Base-by-base conservation (phyloP, 2,888 invertebrate genomes). In the Caradrina kadenii region DNA sequence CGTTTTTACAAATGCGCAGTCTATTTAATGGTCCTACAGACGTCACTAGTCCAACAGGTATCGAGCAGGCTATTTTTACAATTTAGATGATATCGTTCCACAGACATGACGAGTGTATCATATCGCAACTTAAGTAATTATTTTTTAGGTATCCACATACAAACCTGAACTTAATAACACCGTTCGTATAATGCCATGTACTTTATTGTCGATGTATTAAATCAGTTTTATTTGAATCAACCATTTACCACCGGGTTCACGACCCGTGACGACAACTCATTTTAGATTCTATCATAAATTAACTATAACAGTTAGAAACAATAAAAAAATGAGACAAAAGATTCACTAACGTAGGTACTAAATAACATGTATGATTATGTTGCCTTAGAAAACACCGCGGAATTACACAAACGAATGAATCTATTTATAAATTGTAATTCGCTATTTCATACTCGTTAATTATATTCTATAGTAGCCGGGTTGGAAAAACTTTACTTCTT, bases 1-100 rank as follows among this genome's bases (percentile, higher is more conserved):
- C 26, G 4, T 26, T 26, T n/a, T 26, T 26, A 26, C 26, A 26
- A 26, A 59, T 75, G 48, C 26, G 54, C 49, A 74, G 45, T 45
- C 7, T 52, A 73, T 42, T 54, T 70, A 73, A 70, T 70, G 49
- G 8, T 49, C 7, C 54, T 31, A 73, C 73, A 64, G 22, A 69
- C 56, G 52, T 69, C 70, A 61, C 15, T 58, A 17, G 31, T 42
- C 48, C 31, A 56, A 52, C 76, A 66, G 45, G 55, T 66, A 48
- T 39, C 31, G n/a, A 69, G 15, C 52, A 52, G 49, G 50, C 74
- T 69, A 11, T 76, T 45, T 68, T 60, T 68, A 50, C 7, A 48
- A 45, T 35, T 72, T 55, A 22, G 22, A 19, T 60, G 22, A 11
- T 22, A 22, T 56, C 19, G 17, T 35, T 45, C 42, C 22, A 42